Base-by-base conservation (phyloP, 2,888 invertebrate genomes). In the Opisthograptis luteolata region DNA sequence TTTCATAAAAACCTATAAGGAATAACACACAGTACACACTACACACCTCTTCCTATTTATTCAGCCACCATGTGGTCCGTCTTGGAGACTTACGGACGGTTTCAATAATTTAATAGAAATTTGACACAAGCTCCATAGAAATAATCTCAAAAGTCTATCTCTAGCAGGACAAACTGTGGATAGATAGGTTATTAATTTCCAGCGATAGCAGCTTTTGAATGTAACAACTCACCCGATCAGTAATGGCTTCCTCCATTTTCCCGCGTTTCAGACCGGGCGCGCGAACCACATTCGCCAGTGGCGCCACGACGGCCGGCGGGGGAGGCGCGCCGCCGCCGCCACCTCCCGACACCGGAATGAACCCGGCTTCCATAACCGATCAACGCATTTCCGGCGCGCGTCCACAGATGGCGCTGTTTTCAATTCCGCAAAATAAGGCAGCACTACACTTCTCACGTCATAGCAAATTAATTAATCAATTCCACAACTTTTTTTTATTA, bases 241-340 rank as follows among this genome's bases (percentile, higher is more conserved):
- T 92, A 51, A 95, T 94, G 47, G 94, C 93, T 64, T 95, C 94
- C 73, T 96, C 96, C 76, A 93, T 93, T 80, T 95, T 95, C 62
- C 96, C 96, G 73, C 96, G 92, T 73, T 96, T 96, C 66, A 96
- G 85, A 22, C 93, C 94, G 15, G 96, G 96, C 67, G 95, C 95
- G 60, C 96, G 92, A 55, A 96, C 92, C 35, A 96, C 93, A 74
- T 94, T 94, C 68, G 90, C 91, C 55, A 90, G 89, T 73, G 91
- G 86, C 81, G 92, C 85, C 82, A 82, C 73, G 42, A 84, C 76
- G 63, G 78, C 58, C 52, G 79, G 76, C 66, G 78, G 75, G 61
- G 70, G 68, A 45, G 58, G 64, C 20, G 69, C 69, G 22, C 73
- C 78, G 32, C 62, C 73, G 43, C 58, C 68, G 52, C 65, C 66